These are phyloP conservation scores for Ophion ellenae DNA, from an alignment of 2,888 invertebrate genomes.

Conservation along the genomic window DNA sequence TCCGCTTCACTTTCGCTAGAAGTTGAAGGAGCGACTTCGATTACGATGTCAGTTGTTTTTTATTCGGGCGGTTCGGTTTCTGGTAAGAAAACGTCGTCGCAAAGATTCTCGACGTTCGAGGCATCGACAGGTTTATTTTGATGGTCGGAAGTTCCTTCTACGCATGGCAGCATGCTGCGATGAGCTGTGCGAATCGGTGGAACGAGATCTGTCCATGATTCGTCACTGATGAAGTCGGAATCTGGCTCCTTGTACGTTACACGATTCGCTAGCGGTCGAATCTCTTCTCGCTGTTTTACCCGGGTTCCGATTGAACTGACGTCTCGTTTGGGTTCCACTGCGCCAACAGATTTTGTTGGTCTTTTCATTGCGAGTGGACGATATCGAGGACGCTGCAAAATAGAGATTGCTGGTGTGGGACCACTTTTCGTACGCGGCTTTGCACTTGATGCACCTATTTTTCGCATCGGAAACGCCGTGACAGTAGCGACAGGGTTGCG, in stretches of 20 bases:
- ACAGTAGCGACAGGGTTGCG: neutral
- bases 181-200: neutral
- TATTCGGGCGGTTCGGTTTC: too few relatives aligned
- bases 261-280: neutral
- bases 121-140: too few relatives aligned
- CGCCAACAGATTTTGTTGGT: neutral
- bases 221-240: neutral
- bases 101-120: too few relatives aligned
- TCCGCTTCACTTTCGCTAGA: too few relatives aligned
- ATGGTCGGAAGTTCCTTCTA: too few relatives aligned
- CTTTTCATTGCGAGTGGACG: neutral
- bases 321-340: neutral
- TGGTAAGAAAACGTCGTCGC: too few relatives aligned
- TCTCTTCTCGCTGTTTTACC: neutral
- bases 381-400: neutral
- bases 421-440: neutral
- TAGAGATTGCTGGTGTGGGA: neutral
- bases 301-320: neutral
- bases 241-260: neutral
- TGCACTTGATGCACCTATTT: neutral
- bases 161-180: too few relatives aligned
- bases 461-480: neutral
- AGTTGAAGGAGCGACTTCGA: too few relatives aligned
- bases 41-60: too few relatives aligned
- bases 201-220: neutral